Conservation (phyloP, 2,888 invertebrate species). For the Willowsia nigromaculata region DNA sequence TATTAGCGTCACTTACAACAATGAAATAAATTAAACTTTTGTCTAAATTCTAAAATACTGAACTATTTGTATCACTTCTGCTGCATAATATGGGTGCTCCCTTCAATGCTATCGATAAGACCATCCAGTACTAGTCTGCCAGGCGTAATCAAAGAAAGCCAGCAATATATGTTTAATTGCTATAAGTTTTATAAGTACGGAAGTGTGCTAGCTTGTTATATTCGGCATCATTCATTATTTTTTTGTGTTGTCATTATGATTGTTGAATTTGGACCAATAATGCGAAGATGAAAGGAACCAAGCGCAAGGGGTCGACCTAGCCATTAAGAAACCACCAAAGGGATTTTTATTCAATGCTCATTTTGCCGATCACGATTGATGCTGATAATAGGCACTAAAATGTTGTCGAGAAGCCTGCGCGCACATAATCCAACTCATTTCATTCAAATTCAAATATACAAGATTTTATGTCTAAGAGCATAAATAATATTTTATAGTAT, state of each 20-base stretch:
- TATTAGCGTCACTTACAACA: too few relatives aligned
- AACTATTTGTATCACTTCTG: too few relatives aligned
- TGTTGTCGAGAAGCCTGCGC: not conserved
- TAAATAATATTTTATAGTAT: not conserved
- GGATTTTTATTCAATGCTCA: constrained; percentile 63
- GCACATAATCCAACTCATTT: too few relatives aligned
- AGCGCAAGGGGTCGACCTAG: constrained; percentile 72
- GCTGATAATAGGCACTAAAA: not conserved
- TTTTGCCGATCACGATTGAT: not conserved
- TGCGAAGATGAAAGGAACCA: constrained; percentile 48
- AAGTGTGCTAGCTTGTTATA: not conserved
- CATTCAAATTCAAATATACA: too few relatives aligned
- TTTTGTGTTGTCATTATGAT: not conserved
- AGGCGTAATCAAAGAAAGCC: not conserved
- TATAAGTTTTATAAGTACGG: not conserved
- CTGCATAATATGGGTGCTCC: too few relatives aligned
- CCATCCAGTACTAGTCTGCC: too few relatives aligned
- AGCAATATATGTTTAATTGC: not conserved
- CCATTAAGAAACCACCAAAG: constrained; percentile 79
- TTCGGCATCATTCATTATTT: not conserved
- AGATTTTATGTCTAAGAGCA: not conserved
- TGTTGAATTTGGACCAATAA: constrained; percentile 57
- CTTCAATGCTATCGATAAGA: too few relatives aligned
- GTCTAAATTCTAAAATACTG: too few relatives aligned
- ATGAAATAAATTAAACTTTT: too few relatives aligned